These are phyloP conservation scores for Brachynemurus nebulosus DNA, from an alignment of 2,888 invertebrate species.

Conservation along the genomic window DNA sequence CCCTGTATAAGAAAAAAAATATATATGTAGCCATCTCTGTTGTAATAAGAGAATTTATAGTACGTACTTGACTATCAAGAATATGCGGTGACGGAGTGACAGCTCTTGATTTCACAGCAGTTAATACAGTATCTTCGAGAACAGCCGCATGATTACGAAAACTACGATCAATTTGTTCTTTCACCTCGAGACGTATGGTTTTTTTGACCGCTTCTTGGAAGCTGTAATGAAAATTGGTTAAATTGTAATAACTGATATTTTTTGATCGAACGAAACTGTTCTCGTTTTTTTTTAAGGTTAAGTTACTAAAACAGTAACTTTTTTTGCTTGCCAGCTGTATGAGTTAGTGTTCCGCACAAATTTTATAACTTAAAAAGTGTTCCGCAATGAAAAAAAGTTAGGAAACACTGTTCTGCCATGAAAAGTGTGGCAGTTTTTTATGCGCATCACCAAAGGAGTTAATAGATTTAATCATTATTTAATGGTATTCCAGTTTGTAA, in stretches of 20 bases:
- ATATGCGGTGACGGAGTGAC: slow-evolving; percentile 58
- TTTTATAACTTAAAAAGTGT: no score
- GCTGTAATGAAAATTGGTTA: slow-evolving; percentile 5
- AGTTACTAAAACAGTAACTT: no score
- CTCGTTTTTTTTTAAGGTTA: not conserved
- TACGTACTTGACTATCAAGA: slow-evolving; percentile 35
- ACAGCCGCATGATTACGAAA: slow-evolving; percentile 45
- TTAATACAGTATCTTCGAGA: slow-evolving; percentile 41
- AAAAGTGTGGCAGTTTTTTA: no score
- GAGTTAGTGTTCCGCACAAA: no score
- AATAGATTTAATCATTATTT: no score
- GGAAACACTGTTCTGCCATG: no score
- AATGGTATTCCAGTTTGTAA: no score
- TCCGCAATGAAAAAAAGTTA: slow-evolving; percentile 23
- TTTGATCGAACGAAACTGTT: no score
- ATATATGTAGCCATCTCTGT: not conserved
- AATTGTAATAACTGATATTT: not conserved
- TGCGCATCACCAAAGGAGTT: no score
- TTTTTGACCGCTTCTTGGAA: slow-evolving; percentile 10
- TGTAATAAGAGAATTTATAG: not conserved
- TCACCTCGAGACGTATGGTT: slow-evolving; percentile 26
- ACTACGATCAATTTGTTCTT: slow-evolving; percentile 32
- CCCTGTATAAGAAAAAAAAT: not conserved
- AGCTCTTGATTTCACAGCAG: slow-evolving; percentile 52
- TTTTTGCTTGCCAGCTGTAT: slow-evolving; percentile 32